phyloP scores from a whole-genome alignment of 2,888 invertebrate genomes.

The Crocallis elinguaria region DNA sequence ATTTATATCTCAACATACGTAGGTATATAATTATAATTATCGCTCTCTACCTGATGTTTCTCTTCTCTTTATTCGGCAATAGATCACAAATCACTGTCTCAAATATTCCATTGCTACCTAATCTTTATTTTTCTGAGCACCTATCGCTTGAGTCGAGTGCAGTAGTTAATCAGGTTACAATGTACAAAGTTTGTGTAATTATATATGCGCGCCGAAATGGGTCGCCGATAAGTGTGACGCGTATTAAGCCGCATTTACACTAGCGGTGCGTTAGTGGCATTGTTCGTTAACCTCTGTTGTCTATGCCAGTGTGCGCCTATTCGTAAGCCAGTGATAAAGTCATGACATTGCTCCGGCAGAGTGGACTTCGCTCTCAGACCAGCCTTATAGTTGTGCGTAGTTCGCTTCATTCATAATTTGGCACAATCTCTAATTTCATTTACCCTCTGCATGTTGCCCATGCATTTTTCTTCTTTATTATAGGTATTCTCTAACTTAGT shows the following conservation, averaged over 20 bases:
- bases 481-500: too few species aligned
- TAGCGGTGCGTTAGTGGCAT: slow-evolving; percentile 34
- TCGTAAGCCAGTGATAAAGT: slow-evolving; percentile 19
- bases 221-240: slow-evolving; percentile 59
- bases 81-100: slow-evolving; percentile 2
- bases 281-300: slow-evolving; percentile 28
- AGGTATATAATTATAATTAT: neutral
- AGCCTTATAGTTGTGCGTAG: neutral
- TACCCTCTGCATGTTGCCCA: too few species aligned
- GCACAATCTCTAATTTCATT: too few species aligned
- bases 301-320: slow-evolving; percentile 23
- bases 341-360: slow-evolving; percentile 12
- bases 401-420: neutral
- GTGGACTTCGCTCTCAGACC: slow-evolving; percentile 6
- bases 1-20: too few species aligned
- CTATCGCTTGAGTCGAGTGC: slow-evolving; percentile 31
- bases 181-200: slow-evolving; percentile 52
- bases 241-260: slow-evolving; percentile 40
- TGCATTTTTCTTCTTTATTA: too few species aligned
- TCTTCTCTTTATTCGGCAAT: neutral
- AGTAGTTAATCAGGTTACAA: slow-evolving; percentile 44
- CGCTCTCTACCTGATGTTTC: slow-evolving; percentile 1
- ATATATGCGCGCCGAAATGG: slow-evolving; percentile 59
- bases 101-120: slow-evolving; percentile 16
- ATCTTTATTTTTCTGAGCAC: slow-evolving; percentile 14